These are phyloP conservation scores for Trichonephila clavipes DNA, from an alignment of 1,140 invertebrate genomes.

Conservation along the genomic window DNA sequence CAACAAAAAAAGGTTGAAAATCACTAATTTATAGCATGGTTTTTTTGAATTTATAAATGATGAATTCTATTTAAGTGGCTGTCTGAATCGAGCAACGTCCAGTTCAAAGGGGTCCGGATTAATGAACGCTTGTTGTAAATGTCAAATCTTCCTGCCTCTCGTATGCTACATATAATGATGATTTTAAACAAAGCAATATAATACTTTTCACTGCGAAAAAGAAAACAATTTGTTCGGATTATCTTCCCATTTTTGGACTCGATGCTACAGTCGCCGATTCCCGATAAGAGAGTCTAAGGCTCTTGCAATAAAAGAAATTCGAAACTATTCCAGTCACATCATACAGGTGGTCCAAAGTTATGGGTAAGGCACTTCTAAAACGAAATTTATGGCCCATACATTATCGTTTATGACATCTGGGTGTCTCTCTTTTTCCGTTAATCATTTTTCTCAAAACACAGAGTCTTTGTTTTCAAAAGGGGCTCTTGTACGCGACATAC, in stretches of 20 bases:
- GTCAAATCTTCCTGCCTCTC: no score
- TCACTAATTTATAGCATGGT: no score
- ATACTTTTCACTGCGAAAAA: no score
- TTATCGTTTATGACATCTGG: constrained; percentile 41
- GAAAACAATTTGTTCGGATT: no score
- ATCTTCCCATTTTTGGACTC: neutral
- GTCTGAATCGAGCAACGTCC: no score
- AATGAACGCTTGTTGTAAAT: no score
- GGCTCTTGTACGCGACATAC: neutral
- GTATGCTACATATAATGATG: no score
- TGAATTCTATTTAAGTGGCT: no score
- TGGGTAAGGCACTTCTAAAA: constrained; percentile 43
- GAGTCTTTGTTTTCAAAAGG: neutral
- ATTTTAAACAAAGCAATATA: no score
- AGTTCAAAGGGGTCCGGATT: no score
- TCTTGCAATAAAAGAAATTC: neutral
- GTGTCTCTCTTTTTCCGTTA: neutral
- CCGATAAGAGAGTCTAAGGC: neutral
- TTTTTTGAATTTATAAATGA: no score
- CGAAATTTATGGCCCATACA: constrained; percentile 10
- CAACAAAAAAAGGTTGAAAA: no score
- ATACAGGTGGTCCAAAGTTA: neutral
- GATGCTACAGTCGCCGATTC: neutral
- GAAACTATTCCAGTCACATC: constrained; percentile 38
- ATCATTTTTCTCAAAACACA: constrained; percentile 13